Percentiles rank a stretch among this genome's conserved stretches.
These are phyloP conservation scores for Dermolepida albohirtum DNA, from an alignment of 2,888 invertebrate genomes.

Conservation along the genomic window DNA sequence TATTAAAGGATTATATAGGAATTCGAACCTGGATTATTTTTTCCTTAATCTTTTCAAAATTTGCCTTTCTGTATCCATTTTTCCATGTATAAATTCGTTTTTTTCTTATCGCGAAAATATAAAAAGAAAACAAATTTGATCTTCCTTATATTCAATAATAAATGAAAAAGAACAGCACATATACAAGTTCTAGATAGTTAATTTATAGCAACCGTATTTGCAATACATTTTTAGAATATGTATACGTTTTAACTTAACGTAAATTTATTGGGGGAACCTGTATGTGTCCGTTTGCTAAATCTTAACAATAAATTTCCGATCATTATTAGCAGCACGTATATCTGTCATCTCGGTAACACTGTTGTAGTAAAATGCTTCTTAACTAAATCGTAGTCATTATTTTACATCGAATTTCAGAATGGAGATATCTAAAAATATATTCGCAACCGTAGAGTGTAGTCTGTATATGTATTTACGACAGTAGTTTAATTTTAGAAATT, in stretches of 20 bases:
- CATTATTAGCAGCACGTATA: slow-evolving; percentile 34
- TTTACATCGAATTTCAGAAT: slow-evolving; percentile 41
- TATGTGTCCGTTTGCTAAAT: slow-evolving; percentile 11
- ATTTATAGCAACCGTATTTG: slow-evolving; percentile 14
- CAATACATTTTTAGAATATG: slow-evolving; percentile 9
- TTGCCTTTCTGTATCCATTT: too few species aligned
- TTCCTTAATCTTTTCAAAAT: too few species aligned
- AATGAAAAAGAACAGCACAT: too few species aligned
- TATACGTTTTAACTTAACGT: slow-evolving; percentile 27
- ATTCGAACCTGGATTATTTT: too few species aligned
- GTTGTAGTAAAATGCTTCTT: slow-evolving; percentile 19
- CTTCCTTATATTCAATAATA: too few species aligned
- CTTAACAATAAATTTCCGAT: slow-evolving; percentile 33
- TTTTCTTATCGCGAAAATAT: too few species aligned
- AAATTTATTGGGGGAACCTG: slow-evolving; percentile 22
- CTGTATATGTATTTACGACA: slow-evolving; percentile 14
- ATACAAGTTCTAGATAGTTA: not conserved
- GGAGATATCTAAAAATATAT: slow-evolving; percentile 34
- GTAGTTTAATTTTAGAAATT: slow-evolving; percentile 40
- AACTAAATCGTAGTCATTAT: slow-evolving; percentile 37
- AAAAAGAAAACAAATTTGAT: too few species aligned
- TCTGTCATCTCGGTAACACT: slow-evolving; percentile 27
- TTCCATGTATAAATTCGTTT: too few species aligned
- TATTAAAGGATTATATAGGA: too few species aligned
- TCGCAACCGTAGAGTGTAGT: not conserved